Evolutionary conservation across 2,888 invertebrate species (phyloP), one percentile per base, ranked within the genome.

Genomic region (Trissolcus japonicus): DNA sequence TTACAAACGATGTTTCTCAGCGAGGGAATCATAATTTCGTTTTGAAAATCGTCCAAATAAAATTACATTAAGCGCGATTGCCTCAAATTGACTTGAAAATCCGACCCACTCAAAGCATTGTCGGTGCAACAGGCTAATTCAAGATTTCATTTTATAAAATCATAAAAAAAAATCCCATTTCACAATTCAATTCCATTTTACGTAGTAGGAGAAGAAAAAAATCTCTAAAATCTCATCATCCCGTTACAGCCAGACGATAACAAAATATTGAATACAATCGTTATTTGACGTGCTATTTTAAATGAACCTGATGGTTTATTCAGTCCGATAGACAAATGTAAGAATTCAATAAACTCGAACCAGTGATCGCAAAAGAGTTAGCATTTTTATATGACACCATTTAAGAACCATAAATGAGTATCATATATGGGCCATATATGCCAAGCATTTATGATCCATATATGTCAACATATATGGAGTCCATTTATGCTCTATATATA

Each of bases 341-440:
- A 16, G 35, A 62, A 71, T 71, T 63, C 35, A 71, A 71, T 71
- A 63, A 35, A 46, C 2, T 41, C 7, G 46, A 35, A 59, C 25
- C 35, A 55, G 25, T 48, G 46, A 65, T 72, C 48, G 60, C 16
- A 46, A 59, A 62, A 41, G 14, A 46, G 57, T 6, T 9, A 59
- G 13, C 13, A 29, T 29, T 60, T 62, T 62, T 67, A n/a, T n/a
- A n/a, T n/a, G n/a, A n/a, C n/a, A n/a, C n/a, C n/a, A n/a, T n/a
- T n/a, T n/a, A n/a, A n/a, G n/a, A n/a, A n/a, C n/a, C n/a, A n/a
- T n/a, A n/a, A n/a, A n/a, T n/a, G n/a, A n/a, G n/a, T n/a, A n/a
- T n/a, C n/a, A n/a, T n/a, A n/a, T n/a, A n/a, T n/a, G n/a, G n/a
- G n/a, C n/a, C n/a, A n/a, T n/a, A n/a, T n/a, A n/a, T n/a, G n/a